Percentiles rank a stretch among this genome's conserved stretches.
Evolutionary conservation across 53 echinoderm and acorn worm genomes (phyloP).

Genomic region (Pentamera pediparva): DNA sequence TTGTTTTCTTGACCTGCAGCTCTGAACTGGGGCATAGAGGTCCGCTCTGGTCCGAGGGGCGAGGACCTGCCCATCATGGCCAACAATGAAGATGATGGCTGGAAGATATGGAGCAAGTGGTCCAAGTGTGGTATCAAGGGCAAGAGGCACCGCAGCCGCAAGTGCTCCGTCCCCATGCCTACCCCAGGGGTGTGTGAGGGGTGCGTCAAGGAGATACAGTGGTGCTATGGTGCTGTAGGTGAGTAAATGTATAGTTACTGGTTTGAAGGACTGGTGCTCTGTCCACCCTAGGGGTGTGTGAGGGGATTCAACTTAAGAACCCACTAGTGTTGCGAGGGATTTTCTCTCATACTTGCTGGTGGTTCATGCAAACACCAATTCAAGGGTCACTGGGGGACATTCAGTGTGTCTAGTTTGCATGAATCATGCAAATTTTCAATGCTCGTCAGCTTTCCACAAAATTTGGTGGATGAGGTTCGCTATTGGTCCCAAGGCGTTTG

Average conservation of each 20-base stretch:
- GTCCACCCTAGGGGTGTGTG: too few species aligned
- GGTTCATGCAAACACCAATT: too few species aligned
- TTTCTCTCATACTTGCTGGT: too few species aligned
- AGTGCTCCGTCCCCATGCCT: conserved; percentile 55
- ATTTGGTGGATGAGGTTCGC: too few species aligned
- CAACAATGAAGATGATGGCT: neutral
- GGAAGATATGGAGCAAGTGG: conserved; percentile 28
- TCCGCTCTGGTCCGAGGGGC: conserved; percentile 3
- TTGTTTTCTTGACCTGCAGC: neutral
- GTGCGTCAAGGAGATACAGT: conserved; percentile 74
- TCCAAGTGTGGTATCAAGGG: conserved; percentile 52
- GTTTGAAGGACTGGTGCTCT: too few species aligned
- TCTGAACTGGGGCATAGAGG: conserved; percentile 23
- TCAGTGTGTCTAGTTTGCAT: too few species aligned
- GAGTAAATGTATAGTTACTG: neutral
- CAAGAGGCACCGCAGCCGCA: conserved; percentile 71
- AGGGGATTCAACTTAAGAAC: too few species aligned
- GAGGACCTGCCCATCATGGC: conserved; percentile 9
- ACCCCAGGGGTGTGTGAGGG: conserved; percentile 53
- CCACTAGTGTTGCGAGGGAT: too few species aligned
- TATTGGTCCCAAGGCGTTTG: too few species aligned
- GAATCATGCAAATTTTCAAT: too few species aligned
- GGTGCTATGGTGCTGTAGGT: conserved; percentile 55
- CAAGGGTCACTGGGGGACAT: too few species aligned
- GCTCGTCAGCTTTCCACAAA: too few species aligned